Evolutionary conservation across 2,113 vertebrate species (phyloP), one percentile per base, ranked within the genome.

Genomic region (Orcinus orca): DNA sequence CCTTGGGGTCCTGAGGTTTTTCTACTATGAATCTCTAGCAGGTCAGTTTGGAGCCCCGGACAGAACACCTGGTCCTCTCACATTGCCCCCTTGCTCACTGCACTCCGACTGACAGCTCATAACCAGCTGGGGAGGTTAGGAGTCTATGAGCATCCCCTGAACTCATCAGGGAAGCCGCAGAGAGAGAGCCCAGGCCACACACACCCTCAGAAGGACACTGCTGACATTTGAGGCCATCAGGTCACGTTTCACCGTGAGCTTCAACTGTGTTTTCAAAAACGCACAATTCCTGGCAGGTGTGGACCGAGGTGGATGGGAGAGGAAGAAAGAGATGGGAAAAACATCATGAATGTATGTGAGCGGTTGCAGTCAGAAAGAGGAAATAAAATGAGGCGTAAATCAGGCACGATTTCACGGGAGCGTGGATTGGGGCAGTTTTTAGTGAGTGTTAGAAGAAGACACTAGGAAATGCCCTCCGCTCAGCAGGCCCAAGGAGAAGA

Each of bases 251-350:
- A 23, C 11, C 4, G 17, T 81, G 73, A 77, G 29, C 23, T 44
- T 86, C 38, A 81, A 41, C 73, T 20, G 74, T 25, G 38, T 70
- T 80, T 88, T 90, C 74, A n/a, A 36, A 85, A 87, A 36, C 47
- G 53, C 77, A 81, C 25, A 1, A 0, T 44, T 88, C 63, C 50
- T 41, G 65, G 33, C 85, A 93, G 76, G 73, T 31, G 47, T n/a
- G 41, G 73, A 60, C 62, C 0, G 1, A 76, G 26, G 65, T 14
- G 50, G 55, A 70, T 38, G 50, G 17, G 17, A 84, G 33, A 90
- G 38, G 47, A 79, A 96, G 53, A 71, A 31, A 38, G 60, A 76
- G 87, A 26, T 17, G 74, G 44, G 60, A 10, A 21, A 86, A 55
- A 21, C 38, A 41, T 3, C 21, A 9, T 11, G 55, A 38, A n/a